phyloP scores from a whole-genome alignment of 1,140 invertebrate species.

The Dendrolimus punctatus region DNA sequence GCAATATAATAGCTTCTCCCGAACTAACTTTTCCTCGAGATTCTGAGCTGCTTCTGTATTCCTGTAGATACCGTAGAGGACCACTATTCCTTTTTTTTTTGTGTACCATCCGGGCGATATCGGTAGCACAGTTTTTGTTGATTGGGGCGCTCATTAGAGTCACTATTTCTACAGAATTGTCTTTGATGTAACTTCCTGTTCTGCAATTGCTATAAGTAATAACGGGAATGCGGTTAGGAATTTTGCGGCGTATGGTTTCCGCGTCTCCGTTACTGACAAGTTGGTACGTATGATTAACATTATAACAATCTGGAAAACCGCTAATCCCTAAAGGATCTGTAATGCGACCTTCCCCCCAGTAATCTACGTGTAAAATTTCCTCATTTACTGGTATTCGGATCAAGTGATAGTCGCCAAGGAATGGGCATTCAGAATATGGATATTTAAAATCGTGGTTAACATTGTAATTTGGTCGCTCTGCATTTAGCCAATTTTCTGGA shows the following conservation, averaged over 20 bases:
- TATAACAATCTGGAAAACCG: constrained; percentile 23
- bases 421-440: constrained; percentile 13
- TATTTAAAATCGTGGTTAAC: constrained; percentile 13
- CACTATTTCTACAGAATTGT: constrained; percentile 17
- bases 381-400: constrained; percentile 15
- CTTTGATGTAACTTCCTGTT: constrained; percentile 22
- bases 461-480: constrained; percentile 20
- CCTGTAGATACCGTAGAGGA: constrained; percentile 18
- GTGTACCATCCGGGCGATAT: constrained; percentile 22
- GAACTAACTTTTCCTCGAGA: constrained; percentile 12
- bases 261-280: constrained; percentile 23
- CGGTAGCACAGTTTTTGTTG: constrained; percentile 21
- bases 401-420: constrained; percentile 21
- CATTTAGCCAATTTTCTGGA: constrained; percentile 9
- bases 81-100: constrained; percentile 13
- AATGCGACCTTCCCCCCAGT: constrained; percentile 29
- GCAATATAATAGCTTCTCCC: constrained; percentile 12
- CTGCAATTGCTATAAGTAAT: constrained; percentile 20
- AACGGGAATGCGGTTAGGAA: constrained; percentile 26
- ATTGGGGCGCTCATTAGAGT: constrained; percentile 26
- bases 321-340: constrained; percentile 4
- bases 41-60: constrained; percentile 11
- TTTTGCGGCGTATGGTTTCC: constrained; percentile 12
- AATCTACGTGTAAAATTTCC: constrained; percentile 21
- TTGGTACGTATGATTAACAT: constrained; percentile 23